phyloP scores from a whole-genome alignment of 2,113 vertebrate species.

The Halichoerus grypus region DNA sequence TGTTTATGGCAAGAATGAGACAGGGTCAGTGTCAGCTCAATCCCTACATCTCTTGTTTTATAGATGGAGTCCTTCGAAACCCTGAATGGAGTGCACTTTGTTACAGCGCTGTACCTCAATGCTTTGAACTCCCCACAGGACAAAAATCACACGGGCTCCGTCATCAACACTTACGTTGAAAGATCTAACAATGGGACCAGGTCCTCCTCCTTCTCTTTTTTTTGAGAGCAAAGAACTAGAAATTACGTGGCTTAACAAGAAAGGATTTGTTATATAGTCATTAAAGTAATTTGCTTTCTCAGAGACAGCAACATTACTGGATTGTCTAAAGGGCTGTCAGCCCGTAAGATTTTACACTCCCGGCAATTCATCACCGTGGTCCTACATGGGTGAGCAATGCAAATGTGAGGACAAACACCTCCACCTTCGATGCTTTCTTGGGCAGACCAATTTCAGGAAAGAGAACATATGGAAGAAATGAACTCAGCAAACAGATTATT shows the following conservation, averaged over 20 bases:
- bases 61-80: rapidly evolving
- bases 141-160: not conserved
- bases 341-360: rapidly evolving
- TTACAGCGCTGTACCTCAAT: rapidly evolving
- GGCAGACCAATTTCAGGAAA: not conserved
- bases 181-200: not conserved
- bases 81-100: rapidly evolving
- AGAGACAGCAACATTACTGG: not conserved
- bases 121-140: rapidly evolving
- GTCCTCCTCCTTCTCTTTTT: not conserved
- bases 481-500: not conserved
- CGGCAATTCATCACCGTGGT: rapidly evolving
- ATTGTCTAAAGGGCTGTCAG: too few relatives aligned
- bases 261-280: not conserved
- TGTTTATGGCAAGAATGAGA: too few relatives aligned
- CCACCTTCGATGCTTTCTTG: rapidly evolving
- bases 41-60: rapidly evolving
- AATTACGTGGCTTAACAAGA: not conserved
- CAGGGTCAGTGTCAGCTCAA: rapidly evolving
- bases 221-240: not conserved
- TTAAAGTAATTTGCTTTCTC: not conserved
- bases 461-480: not conserved
- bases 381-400: rapidly evolving
- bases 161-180: not conserved
- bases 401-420: not conserved